phyloP scores from a whole-genome alignment of 2,797 vertebrate genomes.

The Cynopterus sphinx region DNA sequence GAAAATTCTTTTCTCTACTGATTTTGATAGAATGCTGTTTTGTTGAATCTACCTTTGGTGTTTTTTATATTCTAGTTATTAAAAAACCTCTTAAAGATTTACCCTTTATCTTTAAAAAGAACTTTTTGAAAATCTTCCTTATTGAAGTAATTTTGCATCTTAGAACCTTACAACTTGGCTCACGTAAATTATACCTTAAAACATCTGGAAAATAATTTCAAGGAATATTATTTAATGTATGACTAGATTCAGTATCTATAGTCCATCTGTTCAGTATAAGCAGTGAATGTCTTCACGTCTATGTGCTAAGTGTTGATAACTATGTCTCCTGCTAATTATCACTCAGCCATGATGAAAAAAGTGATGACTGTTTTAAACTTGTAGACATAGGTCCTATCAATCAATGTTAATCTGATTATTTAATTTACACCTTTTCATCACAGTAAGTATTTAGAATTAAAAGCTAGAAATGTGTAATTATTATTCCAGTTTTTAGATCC shows the following conservation, averaged over 20 bases:
- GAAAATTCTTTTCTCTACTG: background rate
- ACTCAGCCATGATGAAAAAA: conserved; percentile 83
- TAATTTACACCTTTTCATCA: conserved; percentile 85
- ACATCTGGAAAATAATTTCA: conserved; percentile 83
- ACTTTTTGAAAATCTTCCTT: conserved; percentile 19
- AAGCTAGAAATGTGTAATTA: conserved; percentile 82
- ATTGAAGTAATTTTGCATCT: conserved; percentile 15
- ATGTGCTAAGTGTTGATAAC: conserved; percentile 85
- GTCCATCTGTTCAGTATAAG: conserved; percentile 86
- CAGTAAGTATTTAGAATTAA: conserved; percentile 80
- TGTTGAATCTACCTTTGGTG: background rate
- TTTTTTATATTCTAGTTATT: background rate
- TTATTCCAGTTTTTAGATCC: conserved; percentile 61
- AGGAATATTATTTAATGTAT: conserved; percentile 83
- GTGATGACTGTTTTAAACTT: conserved; percentile 84
- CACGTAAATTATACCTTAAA: conserved; percentile 83
- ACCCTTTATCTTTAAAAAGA: background rate
- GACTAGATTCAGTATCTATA: conserved; percentile 80
- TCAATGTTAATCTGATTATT: conserved; percentile 85
- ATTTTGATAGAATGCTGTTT: background rate
- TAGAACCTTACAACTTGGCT: conserved; percentile 41
- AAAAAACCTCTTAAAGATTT: conserved; percentile 2
- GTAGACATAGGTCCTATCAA: conserved; percentile 83
- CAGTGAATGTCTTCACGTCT: conserved; percentile 80
- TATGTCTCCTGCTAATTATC: conserved; percentile 85